Percentiles rank a stretch among this genome's conserved stretches.
phyloP scores from a whole-genome alignment of 1,140 invertebrate genomes.

The Trachymyrmex septentrionalis region DNA sequence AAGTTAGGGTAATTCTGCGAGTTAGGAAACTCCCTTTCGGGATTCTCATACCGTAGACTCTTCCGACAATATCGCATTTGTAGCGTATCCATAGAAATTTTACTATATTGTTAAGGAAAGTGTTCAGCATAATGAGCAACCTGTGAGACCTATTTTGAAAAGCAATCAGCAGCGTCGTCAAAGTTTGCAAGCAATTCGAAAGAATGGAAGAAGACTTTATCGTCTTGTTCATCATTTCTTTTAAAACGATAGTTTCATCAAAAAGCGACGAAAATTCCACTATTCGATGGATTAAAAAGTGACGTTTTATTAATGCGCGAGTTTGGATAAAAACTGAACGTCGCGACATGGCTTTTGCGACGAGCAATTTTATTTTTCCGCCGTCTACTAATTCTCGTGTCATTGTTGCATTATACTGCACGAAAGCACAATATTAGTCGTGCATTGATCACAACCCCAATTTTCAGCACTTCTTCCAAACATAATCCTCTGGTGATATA shows the following conservation, averaged over 20 bases:
- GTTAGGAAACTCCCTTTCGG: constrained; percentile 21
- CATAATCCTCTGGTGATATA: constrained; percentile 54
- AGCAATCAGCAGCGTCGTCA: not conserved
- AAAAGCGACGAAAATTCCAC: not conserved
- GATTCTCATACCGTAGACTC: not conserved
- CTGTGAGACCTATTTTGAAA: not conserved
- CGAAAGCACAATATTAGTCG: not conserved
- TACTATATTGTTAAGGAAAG: not conserved
- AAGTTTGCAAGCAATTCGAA: not conserved
- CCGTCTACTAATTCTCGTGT: not conserved
- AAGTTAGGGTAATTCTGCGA: constrained; percentile 14
- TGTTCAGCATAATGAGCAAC: not conserved
- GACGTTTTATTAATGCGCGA: not conserved
- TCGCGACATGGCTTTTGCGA: not conserved
- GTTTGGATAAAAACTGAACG: not conserved
- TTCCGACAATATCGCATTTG: not conserved
- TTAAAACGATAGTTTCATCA: not conserved
- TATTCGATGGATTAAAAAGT: constrained; percentile 16
- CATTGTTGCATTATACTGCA: not conserved
- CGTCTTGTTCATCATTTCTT: not conserved
- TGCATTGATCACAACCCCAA: not conserved
- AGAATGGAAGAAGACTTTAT: not conserved
- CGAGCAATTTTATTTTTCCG: not conserved
- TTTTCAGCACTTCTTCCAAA: constrained; percentile 58
- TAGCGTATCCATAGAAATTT: constrained; percentile 1